phyloP scores from a whole-genome alignment of 2,888 invertebrate species.

The Brachycybe producta region DNA sequence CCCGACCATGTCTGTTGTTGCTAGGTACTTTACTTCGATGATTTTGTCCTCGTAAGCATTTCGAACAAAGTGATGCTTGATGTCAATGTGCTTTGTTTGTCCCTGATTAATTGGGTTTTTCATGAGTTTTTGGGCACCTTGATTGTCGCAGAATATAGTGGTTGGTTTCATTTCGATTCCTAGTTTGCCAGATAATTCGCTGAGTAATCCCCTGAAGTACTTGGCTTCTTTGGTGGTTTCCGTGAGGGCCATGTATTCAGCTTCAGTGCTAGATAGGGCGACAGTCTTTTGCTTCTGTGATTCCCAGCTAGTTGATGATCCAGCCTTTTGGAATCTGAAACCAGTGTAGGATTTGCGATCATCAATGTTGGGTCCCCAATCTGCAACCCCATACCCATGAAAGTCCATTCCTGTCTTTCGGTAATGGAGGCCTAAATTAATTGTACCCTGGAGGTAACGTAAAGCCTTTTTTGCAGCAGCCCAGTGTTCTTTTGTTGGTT shows the following conservation, averaged over 20 bases:
- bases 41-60: slow-evolving; percentile 10
- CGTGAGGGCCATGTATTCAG: slow-evolving; percentile 8
- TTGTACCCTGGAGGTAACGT: slow-evolving; percentile 3
- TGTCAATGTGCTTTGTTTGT: slow-evolving; percentile 23
- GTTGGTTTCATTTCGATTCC: background rate
- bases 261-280: slow-evolving; percentile 9
- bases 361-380: background rate
- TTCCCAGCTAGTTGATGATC: background rate
- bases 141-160: slow-evolving; percentile 20
- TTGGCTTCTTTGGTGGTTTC: slow-evolving; percentile 6
- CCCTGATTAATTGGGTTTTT: slow-evolving; percentile 21
- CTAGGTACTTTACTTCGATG: slow-evolving; percentile 1
- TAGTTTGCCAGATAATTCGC: background rate
- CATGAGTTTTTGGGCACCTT: slow-evolving; percentile 20
- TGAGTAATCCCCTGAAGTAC: background rate
- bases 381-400: slow-evolving; percentile 10
- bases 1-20: slow-evolving; percentile 9
- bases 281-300: slow-evolving; percentile 2
- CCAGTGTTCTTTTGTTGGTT: too few species aligned
- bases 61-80: slow-evolving; percentile 20
- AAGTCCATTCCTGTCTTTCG: background rate
- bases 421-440: slow-evolving; percentile 1
- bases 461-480: slow-evolving; percentile 7
- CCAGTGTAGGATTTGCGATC: background rate
- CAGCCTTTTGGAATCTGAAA: too few species aligned